phyloP scores from a whole-genome alignment of 2,888 invertebrate species.

The Caenorhabditis doughertyi region DNA sequence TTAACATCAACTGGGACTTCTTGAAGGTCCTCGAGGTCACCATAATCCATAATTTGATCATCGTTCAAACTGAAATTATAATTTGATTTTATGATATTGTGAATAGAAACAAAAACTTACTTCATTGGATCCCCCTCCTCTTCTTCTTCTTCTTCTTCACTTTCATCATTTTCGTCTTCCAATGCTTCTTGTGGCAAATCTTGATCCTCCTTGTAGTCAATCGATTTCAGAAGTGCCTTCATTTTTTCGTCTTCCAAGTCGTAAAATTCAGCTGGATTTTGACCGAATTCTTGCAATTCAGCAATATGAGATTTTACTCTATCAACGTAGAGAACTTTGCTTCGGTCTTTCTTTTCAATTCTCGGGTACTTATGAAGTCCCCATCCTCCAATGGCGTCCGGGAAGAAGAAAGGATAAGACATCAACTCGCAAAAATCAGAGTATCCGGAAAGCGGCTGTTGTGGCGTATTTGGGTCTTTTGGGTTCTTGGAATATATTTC shows the following conservation, averaged over 20 bases:
- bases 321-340: background rate
- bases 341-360: too few species aligned
- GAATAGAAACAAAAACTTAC: conserved; percentile 15
- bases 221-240: background rate
- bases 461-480: background rate
- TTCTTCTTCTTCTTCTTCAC: background rate
- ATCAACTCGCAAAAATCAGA: background rate
- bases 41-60: background rate
- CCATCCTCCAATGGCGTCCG: conserved; percentile 2
- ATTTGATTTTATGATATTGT: background rate
- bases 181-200: background rate
- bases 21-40: conserved; percentile 1
- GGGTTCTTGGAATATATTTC: conserved; percentile 5
- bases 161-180: background rate
- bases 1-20: background rate
- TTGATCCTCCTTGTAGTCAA: background rate
- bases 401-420: background rate
- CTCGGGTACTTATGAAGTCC: background rate
- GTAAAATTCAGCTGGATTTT: background rate
- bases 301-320: background rate
- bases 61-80: conserved; percentile 2
- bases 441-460: background rate
- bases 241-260: background rate
- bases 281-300: background rate
- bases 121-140: background rate